Evolutionary conservation across 2,888 invertebrate genomes (phyloP).

Genomic region (Agrochola litura): DNA sequence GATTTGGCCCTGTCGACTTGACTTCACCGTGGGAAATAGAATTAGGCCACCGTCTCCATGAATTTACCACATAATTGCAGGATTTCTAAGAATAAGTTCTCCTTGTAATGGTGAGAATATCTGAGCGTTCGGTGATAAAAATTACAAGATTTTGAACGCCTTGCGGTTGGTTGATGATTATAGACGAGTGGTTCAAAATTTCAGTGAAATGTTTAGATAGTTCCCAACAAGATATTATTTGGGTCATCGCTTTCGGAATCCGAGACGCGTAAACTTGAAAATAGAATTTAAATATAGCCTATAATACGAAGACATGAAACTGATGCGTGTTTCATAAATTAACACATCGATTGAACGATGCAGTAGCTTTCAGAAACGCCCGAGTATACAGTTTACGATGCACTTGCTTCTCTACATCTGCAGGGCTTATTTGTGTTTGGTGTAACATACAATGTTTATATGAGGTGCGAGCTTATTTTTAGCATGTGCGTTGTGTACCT

Average conservation of each 20-base stretch:
- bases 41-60: constrained; percentile 43
- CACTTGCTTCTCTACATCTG: constrained; percentile 28
- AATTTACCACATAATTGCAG: constrained; percentile 26
- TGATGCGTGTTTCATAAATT: constrained; percentile 61
- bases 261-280: constrained; percentile 86
- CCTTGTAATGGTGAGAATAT: constrained; percentile 11
- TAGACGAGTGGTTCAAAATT: constrained; percentile 69
- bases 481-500: constrained; percentile 75
- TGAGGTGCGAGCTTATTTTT: constrained; percentile 70
- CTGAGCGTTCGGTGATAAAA: constrained; percentile 31
- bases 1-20: constrained; percentile 31
- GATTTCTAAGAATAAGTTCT: constrained; percentile 13
- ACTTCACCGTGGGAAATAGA: constrained; percentile 38
- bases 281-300: constrained; percentile 84
- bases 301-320: constrained; percentile 73
- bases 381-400: constrained; percentile 35
- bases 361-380: constrained; percentile 34
- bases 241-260: constrained; percentile 83
- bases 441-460: constrained; percentile 64
- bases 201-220: constrained; percentile 76
- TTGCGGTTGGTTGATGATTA: constrained; percentile 32
- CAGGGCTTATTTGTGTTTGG: constrained; percentile 68
- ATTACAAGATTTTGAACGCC: constrained; percentile 25
- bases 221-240: constrained; percentile 80
- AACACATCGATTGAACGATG: constrained; percentile 41